A percentile compares a stretch with the other conserved stretches of the same genome.
phyloP scores from a whole-genome alignment of 2,797 vertebrate species.

The Triplophysa bombifrons region DNA sequence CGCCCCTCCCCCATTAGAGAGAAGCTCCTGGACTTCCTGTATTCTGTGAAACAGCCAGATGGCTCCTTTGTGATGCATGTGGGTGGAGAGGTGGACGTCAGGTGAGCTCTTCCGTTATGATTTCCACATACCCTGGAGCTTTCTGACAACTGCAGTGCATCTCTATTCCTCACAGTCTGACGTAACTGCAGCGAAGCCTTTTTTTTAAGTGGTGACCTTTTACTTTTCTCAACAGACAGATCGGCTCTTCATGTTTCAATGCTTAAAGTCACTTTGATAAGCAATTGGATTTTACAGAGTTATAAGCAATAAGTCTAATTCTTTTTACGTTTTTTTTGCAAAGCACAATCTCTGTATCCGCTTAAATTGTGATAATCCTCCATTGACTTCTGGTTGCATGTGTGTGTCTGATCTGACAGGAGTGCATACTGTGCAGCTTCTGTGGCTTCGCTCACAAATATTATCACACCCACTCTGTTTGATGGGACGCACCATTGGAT shows the following conservation, averaged over 20 bases:
- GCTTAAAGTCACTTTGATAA: conserved; percentile 6
- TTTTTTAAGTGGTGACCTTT: conserved; percentile 23
- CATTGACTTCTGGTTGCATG: neutral
- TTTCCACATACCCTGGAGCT: conserved; percentile 13
- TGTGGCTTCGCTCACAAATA: conserved; percentile 91
- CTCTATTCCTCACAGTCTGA: conserved; percentile 2
- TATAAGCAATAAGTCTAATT: neutral
- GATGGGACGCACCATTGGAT: conserved; percentile 92
- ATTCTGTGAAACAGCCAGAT: conserved; percentile 89
- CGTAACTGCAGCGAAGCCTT: conserved; percentile 1
- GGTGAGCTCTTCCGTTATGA: conserved; percentile 76
- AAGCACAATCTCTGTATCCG: neutral
- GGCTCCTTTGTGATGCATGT: conserved; percentile 97
- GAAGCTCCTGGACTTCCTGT: conserved; percentile 89
- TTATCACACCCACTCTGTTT: conserved; percentile 84
- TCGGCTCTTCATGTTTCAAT: neutral
- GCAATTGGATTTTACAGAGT: neutral
- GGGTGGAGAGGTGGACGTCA: conserved; percentile 95
- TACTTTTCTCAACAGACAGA: neutral
- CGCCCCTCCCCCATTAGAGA: conserved; percentile 74
- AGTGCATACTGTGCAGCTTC: conserved; percentile 93
- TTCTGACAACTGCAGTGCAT: neutral
- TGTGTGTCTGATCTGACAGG: conserved; percentile 65
- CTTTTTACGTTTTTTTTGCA: neutral
- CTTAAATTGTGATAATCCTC: neutral